A percentile compares a stretch with the other conserved stretches of the same genome.
phyloP scores from a whole-genome alignment of 2,888 invertebrate genomes.

The Stratiomys singularior region DNA sequence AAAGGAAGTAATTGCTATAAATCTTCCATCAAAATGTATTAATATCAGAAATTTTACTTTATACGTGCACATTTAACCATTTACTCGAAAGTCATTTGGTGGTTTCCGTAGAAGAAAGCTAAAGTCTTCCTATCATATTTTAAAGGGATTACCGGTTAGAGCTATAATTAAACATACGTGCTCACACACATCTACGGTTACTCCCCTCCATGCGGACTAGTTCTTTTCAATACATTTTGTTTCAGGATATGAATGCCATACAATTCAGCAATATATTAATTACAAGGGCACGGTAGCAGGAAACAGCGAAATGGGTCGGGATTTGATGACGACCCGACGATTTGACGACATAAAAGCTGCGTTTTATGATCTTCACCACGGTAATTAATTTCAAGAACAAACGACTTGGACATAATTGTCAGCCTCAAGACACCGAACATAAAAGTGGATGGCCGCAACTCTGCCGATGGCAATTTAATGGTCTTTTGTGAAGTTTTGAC shows the following conservation, averaged over 20 bases:
- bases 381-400: slow-evolving; percentile 50
- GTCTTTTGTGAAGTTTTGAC: slow-evolving; percentile 19
- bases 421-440: slow-evolving; percentile 36
- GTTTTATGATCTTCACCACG: slow-evolving; percentile 51
- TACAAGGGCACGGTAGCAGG: not conserved
- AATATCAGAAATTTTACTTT: not conserved
- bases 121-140: slow-evolving; percentile 23
- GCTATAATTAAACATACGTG: slow-evolving; percentile 48
- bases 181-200: not conserved
- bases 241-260: slow-evolving; percentile 9
- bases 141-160: slow-evolving; percentile 48
- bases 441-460: slow-evolving; percentile 43
- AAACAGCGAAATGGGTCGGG: slow-evolving; percentile 4
- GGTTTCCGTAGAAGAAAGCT: not conserved
- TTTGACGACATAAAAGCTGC: slow-evolving; percentile 45
- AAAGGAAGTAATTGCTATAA: slow-evolving; percentile 51
- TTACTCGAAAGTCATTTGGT: not conserved
- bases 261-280: slow-evolving; percentile 13
- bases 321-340: slow-evolving; percentile 1
- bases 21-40: slow-evolving; percentile 49
- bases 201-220: slow-evolving; percentile 9
- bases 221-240: slow-evolving; percentile 1
- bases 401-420: slow-evolving; percentile 51
- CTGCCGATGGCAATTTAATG: slow-evolving; percentile 44
- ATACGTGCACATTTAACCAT: not conserved